phyloP scores from a whole-genome alignment of 2,888 invertebrate species.

The Hypercompe scribonia region DNA sequence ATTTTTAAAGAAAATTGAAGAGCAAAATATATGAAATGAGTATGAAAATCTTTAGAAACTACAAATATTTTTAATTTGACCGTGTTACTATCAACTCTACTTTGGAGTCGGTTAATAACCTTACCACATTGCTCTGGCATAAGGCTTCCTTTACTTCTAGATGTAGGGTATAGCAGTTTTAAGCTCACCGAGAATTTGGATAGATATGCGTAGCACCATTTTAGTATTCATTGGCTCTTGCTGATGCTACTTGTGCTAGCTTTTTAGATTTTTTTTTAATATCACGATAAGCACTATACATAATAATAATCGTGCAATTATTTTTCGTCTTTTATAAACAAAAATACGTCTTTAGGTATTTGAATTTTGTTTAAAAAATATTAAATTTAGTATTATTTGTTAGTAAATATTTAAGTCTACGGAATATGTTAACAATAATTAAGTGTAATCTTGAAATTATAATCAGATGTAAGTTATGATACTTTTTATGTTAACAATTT shows the following conservation, averaged over 20 bases:
- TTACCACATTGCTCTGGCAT: too few relatives aligned
- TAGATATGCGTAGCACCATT: background rate
- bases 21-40: too few relatives aligned
- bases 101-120: too few relatives aligned
- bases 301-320: constrained; percentile 22
- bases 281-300: background rate
- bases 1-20: too few relatives aligned
- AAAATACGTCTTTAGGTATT: background rate
- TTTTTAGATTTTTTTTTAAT: background rate
- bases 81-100: too few relatives aligned
- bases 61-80: too few relatives aligned
- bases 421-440: constrained; percentile 2
- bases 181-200: background rate
- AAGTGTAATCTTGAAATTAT: background rate
- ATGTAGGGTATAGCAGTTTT: background rate
- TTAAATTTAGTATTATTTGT: constrained; percentile 1
- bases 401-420: background rate
- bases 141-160: too few relatives aligned
- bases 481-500: background rate
- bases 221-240: background rate
- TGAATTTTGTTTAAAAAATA: background rate
- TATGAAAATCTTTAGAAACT: too few relatives aligned
- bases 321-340: constrained; percentile 9
- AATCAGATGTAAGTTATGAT: background rate
- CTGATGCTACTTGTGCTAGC: background rate